Base-by-base conservation (phyloP, 2,113 vertebrate genomes). In the Triplophysa siluroides region DNA sequence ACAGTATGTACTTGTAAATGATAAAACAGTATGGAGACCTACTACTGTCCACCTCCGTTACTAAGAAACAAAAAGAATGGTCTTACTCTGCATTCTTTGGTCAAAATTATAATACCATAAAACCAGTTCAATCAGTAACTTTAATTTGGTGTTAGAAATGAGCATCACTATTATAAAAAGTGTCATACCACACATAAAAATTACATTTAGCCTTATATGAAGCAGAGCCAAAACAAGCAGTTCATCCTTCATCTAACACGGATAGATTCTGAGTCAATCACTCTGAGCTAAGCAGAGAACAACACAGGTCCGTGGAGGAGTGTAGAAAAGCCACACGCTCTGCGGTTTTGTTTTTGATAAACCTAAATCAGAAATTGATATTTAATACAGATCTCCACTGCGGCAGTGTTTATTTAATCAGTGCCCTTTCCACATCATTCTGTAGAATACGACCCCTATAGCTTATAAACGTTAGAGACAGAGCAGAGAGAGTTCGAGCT, bases 311-410 rank as follows among this genome's bases (percentile, higher is more conserved):
- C 33, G 33, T 6, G 33, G 43, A 61, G 52, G 72, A 77, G 78
- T 73, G 79, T 71, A 81, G 81, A 83, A 82, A 87, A 88, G 84
- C 74, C 71, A 69, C 83, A 87, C 67, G 83, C 84, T 84, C 85
- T 78, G 78, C 87, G 80, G 72, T 86, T 88, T 87, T 89, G 58
- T 83, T 90, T 90, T 88, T 86, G 87, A 88, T 90, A 87, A 86
- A 85, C 85, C 78, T 83, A 86, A 88, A 90, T 89, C 87, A 87
- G 76, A 75, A 84, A 83, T 76, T 84, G 80, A 89, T 85, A 87
- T 87, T 81, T 85, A 82, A 86, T 87, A 87, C 83, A 83, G 81
- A 81, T 77, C 77, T 81, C 76, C 72, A 61, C 63, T 70, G 85
- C 62, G 50, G 75, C 54, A 24, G 78, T 80, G 84, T 83, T 88